phyloP scores from a whole-genome alignment of 1,140 invertebrate species.

The Theocolax elegans region DNA sequence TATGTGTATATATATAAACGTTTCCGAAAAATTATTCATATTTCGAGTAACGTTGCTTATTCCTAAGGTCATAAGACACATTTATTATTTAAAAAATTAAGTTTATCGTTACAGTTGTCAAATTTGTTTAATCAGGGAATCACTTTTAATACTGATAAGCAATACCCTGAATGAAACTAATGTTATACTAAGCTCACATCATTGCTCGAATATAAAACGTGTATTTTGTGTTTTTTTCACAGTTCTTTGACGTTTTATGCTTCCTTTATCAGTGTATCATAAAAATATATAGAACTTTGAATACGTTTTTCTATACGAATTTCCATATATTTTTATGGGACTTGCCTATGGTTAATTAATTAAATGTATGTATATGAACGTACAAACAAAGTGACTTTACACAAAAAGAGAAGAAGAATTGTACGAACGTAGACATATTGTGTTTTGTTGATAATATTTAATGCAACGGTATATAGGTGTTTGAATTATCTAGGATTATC shows the following conservation, averaged over 20 bases:
- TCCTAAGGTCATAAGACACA: neutral
- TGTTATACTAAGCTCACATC: neutral
- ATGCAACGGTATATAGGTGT: too few relatives aligned
- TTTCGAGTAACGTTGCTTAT: neutral
- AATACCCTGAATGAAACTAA: neutral
- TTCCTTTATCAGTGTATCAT: neutral
- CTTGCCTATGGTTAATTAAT: neutral
- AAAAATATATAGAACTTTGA: slow-evolving; percentile 8
- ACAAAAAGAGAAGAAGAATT: neutral
- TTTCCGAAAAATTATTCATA: neutral
- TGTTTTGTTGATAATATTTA: neutral
- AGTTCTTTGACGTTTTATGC: neutral
- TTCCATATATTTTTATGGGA: slow-evolving; percentile 11
- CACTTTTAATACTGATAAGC: too few relatives aligned
- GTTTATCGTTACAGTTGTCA: neutral
- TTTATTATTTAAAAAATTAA: neutral
- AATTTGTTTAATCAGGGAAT: neutral
- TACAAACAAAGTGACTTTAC: neutral
- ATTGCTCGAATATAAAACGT: neutral
- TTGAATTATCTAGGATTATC: too few relatives aligned
- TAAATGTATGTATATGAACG: neutral
- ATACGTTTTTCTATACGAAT: neutral
- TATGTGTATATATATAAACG: neutral
- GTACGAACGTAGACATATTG: neutral
- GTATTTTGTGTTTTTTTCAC: slow-evolving; percentile 1